Evolutionary conservation across 2,797 vertebrate genomes (phyloP).

Genomic region (Chelon auratus): DNA sequence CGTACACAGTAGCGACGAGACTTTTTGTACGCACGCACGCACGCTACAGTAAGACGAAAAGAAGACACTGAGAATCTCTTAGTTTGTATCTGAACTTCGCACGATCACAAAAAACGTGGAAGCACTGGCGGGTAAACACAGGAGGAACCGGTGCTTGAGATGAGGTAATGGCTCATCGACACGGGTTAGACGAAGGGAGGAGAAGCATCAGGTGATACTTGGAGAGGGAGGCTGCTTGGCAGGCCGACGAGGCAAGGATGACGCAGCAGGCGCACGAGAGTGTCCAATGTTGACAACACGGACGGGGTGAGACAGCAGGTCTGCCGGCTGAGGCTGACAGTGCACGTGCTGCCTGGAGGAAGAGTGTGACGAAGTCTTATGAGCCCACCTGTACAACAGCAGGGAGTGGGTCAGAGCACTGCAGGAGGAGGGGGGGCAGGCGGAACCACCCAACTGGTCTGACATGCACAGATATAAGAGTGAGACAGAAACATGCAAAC

Average conservation of each 20-base stretch:
- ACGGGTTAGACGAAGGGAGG: neutral
- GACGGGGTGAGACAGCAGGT: slow-evolving; percentile 44
- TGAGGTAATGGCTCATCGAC: slow-evolving; percentile 41
- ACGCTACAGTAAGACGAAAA: slow-evolving; percentile 1
- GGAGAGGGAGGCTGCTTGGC: slow-evolving; percentile 12
- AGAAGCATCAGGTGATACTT: slow-evolving; percentile 45
- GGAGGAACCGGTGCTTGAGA: slow-evolving; percentile 17
- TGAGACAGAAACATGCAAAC: neutral
- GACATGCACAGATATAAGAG: neutral
- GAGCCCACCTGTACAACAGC: slow-evolving; percentile 18
- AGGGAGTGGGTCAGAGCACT: neutral
- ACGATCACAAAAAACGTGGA: neutral
- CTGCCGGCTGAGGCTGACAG: slow-evolving; percentile 30
- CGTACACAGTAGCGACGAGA: slow-evolving; percentile 30
- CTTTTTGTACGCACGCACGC: slow-evolving; percentile 15
- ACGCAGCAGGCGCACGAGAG: slow-evolving; percentile 39
- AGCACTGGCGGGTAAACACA: slow-evolving; percentile 8
- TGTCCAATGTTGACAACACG: slow-evolving; percentile 28
- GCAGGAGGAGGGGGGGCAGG: slow-evolving; percentile 9
- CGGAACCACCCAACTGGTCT: neutral
- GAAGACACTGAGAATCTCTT: neutral
- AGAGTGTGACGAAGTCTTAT: slow-evolving; percentile 19
- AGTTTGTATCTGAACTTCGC: slow-evolving; percentile 17
- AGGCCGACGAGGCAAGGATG: slow-evolving; percentile 31
- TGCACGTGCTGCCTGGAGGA: slow-evolving; percentile 14